These are phyloP conservation scores for Apodemia duryi DNA, from an alignment of 2,888 invertebrate genomes.

Conservation along the genomic window DNA sequence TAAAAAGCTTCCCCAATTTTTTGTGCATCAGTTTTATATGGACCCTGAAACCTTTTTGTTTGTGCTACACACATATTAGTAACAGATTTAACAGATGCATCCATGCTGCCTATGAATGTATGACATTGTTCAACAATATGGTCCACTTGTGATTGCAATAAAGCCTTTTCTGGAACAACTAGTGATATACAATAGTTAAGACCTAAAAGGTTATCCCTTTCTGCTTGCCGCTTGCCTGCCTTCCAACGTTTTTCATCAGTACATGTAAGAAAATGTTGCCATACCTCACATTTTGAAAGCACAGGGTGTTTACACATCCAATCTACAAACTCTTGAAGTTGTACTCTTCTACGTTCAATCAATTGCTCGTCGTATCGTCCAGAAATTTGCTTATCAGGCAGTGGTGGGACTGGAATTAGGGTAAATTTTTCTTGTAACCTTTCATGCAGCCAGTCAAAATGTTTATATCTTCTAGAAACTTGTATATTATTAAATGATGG, in stretches of 20 bases:
- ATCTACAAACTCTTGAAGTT: conserved; percentile 97
- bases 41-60: conserved; percentile 90
- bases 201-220: conserved; percentile 94
- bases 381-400: conserved; percentile 98
- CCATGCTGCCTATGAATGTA: conserved; percentile 91
- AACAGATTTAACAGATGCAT: conserved; percentile 91
- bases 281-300: conserved; percentile 93
- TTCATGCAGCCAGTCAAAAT: conserved; percentile 99
- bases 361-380: conserved; percentile 98
- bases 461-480: conserved; percentile 97
- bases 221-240: conserved; percentile 95
- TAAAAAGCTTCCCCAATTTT: conserved; percentile 94
- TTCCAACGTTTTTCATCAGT: conserved; percentile 99
- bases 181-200: conserved; percentile 95
- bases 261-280: conserved; percentile 98
- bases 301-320: conserved; percentile 98
- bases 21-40: conserved; percentile 93
- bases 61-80: conserved; percentile 90
- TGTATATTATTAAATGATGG: conserved; percentile 96
- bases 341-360: conserved; percentile 95
- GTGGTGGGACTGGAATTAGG: conserved; percentile 95
- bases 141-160: conserved; percentile 87
- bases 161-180: conserved; percentile 88
- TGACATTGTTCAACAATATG: conserved; percentile 90
- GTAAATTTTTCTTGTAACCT: conserved; percentile 96